phyloP scores from a whole-genome alignment of 92 coral and sea anemone species.

The Desmophyllum pertusum region DNA sequence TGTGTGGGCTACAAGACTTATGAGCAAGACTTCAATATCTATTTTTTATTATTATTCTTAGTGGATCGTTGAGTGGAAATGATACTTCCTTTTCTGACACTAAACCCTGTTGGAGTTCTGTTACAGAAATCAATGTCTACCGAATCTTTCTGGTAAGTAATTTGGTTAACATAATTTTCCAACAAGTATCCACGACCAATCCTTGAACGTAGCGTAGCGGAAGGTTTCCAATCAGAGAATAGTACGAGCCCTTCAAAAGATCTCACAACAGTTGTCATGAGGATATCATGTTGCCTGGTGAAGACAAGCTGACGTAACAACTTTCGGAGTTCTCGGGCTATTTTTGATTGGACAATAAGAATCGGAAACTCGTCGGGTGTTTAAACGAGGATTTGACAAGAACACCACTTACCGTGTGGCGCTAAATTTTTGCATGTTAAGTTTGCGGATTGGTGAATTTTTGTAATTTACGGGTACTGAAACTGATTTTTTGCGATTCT shows the following conservation, averaged over 20 bases:
- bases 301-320: neutral
- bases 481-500: no score
- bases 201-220: no score
- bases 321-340: neutral
- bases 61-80: constrained; percentile 32
- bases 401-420: no score
- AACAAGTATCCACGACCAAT: neutral
- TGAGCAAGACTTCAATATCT: neutral
- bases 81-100: constrained; percentile 1
- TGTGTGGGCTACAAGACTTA: neutral
- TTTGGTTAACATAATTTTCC: neutral
- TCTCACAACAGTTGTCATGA: neutral
- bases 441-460: no score
- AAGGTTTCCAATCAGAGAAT: neutral
- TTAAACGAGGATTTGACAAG: no score
- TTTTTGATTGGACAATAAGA: neutral
- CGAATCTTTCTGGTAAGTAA: constrained; percentile 86
- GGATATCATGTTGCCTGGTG: neutral
- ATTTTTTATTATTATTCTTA: neutral
- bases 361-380: neutral
- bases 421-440: no score
- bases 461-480: no score
- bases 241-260: no score
- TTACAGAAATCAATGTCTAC: constrained; percentile 68
- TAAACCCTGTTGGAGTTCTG: constrained; percentile 74